Base-by-base conservation (phyloP, 2,888 invertebrate species). In the Thereva unica region DNA sequence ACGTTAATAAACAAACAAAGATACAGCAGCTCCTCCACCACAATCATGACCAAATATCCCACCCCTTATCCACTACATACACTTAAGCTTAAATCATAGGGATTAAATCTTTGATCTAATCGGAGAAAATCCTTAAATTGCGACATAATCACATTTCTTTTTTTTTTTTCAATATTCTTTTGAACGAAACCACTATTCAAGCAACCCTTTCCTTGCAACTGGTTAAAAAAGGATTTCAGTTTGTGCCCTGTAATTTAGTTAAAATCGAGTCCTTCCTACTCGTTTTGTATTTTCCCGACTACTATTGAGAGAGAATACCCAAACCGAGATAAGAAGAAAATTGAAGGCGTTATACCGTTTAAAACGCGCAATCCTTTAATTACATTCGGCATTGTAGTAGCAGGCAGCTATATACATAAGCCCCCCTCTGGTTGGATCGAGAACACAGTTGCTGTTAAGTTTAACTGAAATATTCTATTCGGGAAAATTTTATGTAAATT, bases 401-500 rank as follows among this genome's bases (percentile, higher is more conserved):
- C 5, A 6, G 23, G 23, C 5, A 6, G 23, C 12, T 50, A 34
- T 40, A 12, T 50, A 34, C 23, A 12, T 34, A 38, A 49, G 10
- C 23, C 49, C 35, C 49, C 38, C 38, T 23, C 4, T 2, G 38
- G 23, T n/a, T n/a, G 59, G 4, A 40, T 38, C 12, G 12, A 47
- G 37, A 37, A 47, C 49, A 55, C 47, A 47, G 47, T 34, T 56
- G 38, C 34, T 53, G 40, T 37, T 45, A 4, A 23, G n/a, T 38
- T 44, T 42, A 50, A 54, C 64, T 23, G 23, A 23, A 23, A 23
- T 23, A 23, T 23, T 23, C 23, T 23, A 23, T 23, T 23, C 23
- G 23, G 23, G 47, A 55, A 57, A 66, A 66, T 49, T 59, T 68
- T 68, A 68, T 68, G 68, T 64, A 61, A 68, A 68, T 68, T 68